Evolutionary conservation across 1,140 invertebrate species (phyloP).

Genomic region (Brevipalpus yothersi): DNA sequence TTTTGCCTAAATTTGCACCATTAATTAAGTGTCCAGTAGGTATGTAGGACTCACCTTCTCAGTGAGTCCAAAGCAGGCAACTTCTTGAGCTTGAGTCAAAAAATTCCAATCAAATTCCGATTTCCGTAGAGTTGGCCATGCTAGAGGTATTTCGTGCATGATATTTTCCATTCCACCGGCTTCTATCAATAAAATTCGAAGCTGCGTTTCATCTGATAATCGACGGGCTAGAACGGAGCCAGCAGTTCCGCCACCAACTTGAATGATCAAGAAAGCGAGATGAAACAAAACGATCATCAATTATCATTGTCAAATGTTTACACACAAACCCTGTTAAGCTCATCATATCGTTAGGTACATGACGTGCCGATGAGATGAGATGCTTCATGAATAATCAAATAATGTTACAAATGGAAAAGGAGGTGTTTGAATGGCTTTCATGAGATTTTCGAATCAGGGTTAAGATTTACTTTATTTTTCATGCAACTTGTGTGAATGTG

Average conservation of each 20-base stretch:
- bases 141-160: conserved; percentile 57
- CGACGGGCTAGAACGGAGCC: conserved; percentile 81
- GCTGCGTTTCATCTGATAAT: conserved; percentile 38
- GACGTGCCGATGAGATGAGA: too few species aligned
- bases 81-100: conserved; percentile 52
- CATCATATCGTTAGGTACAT: too few species aligned
- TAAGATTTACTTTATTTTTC: too few species aligned
- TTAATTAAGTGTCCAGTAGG: background rate
- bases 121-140: conserved; percentile 58
- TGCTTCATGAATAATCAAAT: too few species aligned
- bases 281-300: too few species aligned
- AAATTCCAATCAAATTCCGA: conserved; percentile 59
- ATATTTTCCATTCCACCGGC: conserved; percentile 78
- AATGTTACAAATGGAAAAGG: too few species aligned
- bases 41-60: background rate
- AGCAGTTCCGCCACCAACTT: conserved; percentile 56
- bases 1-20: background rate
- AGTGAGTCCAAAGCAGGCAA: conserved; percentile 38
- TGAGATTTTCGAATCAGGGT: too few species aligned
- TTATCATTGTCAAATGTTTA: too few species aligned
- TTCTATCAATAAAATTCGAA: conserved; percentile 47
- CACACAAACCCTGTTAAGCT: too few species aligned
- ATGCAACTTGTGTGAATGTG: too few species aligned
- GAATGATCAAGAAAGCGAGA: background rate
- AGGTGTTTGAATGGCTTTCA: too few species aligned